Percentiles rank a stretch among this genome's conserved stretches.
Conservation (phyloP, 2,888 invertebrate genomes). For the Acanthopleura granulata region DNA sequence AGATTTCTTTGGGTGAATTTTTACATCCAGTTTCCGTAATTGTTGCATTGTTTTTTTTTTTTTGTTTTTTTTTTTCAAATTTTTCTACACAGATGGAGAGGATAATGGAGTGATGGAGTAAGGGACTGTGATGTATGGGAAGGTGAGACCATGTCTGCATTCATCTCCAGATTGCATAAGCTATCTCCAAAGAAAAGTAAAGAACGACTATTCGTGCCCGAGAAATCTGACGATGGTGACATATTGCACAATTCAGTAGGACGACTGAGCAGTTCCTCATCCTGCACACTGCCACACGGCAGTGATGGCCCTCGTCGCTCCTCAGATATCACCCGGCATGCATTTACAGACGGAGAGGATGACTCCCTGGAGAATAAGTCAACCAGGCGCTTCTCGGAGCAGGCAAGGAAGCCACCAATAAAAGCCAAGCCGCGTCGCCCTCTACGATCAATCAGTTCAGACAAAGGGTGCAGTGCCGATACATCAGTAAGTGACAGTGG, state of each 20-base stretch:
- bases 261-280: neutral
- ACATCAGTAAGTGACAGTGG: neutral
- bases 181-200: constrained; percentile 1
- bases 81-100: too few relatives aligned
- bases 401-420: neutral
- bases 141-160: constrained; percentile 3
- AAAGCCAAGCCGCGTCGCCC: constrained; percentile 2
- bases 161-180: constrained; percentile 1
- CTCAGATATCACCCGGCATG: constrained; percentile 2
- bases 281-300: neutral
- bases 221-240: neutral
- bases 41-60: too few relatives aligned
- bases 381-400: neutral
- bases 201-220: neutral
- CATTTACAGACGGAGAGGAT: neutral
- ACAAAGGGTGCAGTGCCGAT: neutral
- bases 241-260: neutral
- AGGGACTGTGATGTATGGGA: too few relatives aligned
- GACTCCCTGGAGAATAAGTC: neutral
- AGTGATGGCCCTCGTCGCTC: neutral
- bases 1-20: too few relatives aligned
- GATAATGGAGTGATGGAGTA: too few relatives aligned
- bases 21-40: too few relatives aligned
- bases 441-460: neutral
- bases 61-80: too few relatives aligned